A percentile compares a stretch with the other conserved stretches of the same genome.
phyloP scores from a whole-genome alignment of 2,113 vertebrate species.

The Siphamia tubifer region DNA sequence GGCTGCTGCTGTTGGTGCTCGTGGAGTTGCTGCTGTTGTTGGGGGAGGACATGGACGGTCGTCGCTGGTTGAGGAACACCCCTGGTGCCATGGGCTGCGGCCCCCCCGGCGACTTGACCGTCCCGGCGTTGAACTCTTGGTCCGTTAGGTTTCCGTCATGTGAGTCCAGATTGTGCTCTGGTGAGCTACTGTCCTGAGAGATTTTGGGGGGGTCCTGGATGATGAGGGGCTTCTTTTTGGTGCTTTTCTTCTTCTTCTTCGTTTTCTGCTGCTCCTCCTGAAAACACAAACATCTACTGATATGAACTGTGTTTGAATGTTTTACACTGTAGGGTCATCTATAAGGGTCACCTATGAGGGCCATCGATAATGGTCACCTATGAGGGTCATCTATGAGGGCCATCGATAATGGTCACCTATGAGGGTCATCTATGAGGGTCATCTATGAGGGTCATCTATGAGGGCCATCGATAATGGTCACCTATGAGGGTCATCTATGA shows the following conservation, averaged over 20 bases:
- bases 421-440: no score
- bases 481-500: no score
- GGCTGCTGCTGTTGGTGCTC: conserved; percentile 59
- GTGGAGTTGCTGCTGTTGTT: conserved; percentile 87
- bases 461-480: no score
- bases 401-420: no score
- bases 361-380: no score
- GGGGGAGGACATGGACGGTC: conserved; percentile 90
- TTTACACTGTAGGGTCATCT: no score
- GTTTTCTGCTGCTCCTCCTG: conserved; percentile 97
- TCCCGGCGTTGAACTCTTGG: conserved; percentile 88
- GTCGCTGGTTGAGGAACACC: conserved; percentile 93
- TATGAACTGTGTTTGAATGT: background rate
- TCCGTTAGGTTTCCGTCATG: conserved; percentile 90
- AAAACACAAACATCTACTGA: no score
- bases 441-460: no score
- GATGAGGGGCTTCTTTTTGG: conserved; percentile 89
- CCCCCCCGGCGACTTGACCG: conserved; percentile 82
- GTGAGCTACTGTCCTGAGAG: conserved; percentile 91
- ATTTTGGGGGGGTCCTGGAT: conserved; percentile 79
- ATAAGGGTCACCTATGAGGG: no score
- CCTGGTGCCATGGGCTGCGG: conserved; percentile 94
- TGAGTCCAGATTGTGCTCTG: conserved; percentile 87
- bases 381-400: no score
- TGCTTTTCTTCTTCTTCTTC: conserved; percentile 93